Evolutionary conservation across 1,140 invertebrate species (phyloP).

Genomic region (Mamestra configurata): DNA sequence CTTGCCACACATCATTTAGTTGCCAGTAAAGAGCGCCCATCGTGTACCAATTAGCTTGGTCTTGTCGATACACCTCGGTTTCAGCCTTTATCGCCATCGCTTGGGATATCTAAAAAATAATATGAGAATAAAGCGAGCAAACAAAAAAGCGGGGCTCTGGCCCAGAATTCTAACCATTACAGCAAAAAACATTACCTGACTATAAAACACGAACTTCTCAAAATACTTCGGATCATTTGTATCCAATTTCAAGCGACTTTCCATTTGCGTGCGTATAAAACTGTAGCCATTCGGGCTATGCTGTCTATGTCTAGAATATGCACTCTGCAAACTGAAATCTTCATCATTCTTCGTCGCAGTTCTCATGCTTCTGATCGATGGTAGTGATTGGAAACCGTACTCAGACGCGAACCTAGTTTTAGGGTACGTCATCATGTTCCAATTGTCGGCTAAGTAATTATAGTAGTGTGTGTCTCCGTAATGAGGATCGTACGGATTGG

Average conservation of each 20-base stretch:
- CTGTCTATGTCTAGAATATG: slow-evolving; percentile 91
- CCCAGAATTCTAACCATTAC: no score
- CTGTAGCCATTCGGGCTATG: slow-evolving; percentile 93
- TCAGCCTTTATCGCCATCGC: slow-evolving; percentile 95
- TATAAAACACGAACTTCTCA: slow-evolving; percentile 91
- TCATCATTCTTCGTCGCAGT: slow-evolving; percentile 86
- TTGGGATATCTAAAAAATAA: slow-evolving; percentile 92
- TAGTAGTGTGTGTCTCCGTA: slow-evolving; percentile 99
- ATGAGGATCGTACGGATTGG: slow-evolving; percentile 92
- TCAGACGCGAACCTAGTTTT: slow-evolving; percentile 96
- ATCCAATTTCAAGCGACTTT: slow-evolving; percentile 89
- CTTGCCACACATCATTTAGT: slow-evolving; percentile 99
- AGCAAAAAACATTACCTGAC: slow-evolving; percentile 92
- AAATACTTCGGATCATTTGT: slow-evolving; percentile 86
- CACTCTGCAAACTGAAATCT: slow-evolving; percentile 90
- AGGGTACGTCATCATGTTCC: slow-evolving; percentile 93
- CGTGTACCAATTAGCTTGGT: slow-evolving; percentile 91
- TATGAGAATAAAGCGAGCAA: not conserved
- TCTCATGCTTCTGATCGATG: slow-evolving; percentile 90
- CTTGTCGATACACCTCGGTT: slow-evolving; percentile 96
- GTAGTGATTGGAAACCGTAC: slow-evolving; percentile 97
- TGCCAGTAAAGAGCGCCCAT: slow-evolving; percentile 99
- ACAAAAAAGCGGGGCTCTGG: not conserved
- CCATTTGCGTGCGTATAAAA: slow-evolving; percentile 89
- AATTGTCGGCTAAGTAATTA: slow-evolving; percentile 94